Evolutionary conservation across 2,113 vertebrate species (phyloP).

Genomic region (Cebidichthys violaceus): DNA sequence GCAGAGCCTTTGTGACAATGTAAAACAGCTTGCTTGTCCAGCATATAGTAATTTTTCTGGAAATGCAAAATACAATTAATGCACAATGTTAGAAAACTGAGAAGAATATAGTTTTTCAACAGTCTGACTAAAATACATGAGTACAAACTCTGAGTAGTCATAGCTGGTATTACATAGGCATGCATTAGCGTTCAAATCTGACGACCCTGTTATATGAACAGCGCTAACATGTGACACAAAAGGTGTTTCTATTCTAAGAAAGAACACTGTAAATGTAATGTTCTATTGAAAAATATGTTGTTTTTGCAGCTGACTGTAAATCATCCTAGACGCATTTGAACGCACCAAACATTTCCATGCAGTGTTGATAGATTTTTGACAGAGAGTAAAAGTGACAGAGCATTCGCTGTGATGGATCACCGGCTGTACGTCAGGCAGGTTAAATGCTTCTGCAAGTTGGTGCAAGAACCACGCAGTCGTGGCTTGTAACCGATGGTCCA

Average conservation of each 20-base stretch:
- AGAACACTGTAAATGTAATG: background rate
- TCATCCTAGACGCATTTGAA: background rate
- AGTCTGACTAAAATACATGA: background rate
- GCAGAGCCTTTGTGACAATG: background rate
- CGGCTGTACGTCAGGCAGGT: conserved; percentile 14
- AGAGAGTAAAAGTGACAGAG: background rate
- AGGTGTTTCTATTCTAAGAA: background rate
- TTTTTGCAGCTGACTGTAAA: background rate
- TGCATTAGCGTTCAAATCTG: background rate
- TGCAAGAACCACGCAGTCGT: conserved; percentile 17
- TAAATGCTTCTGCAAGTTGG: conserved; percentile 27
- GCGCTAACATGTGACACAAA: background rate
- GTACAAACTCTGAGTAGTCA: background rate
- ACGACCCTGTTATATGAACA: background rate
- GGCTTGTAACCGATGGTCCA: background rate
- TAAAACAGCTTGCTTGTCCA: background rate
- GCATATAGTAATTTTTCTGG: background rate
- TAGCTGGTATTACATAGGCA: background rate
- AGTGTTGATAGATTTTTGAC: background rate
- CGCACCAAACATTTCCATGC: background rate
- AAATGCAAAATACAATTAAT: background rate
- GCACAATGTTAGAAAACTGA: background rate
- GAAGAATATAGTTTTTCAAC: background rate
- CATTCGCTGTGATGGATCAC: conserved; percentile 36
- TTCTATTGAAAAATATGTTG: background rate